Conservation (phyloP, 1,140 invertebrate genomes). For the Pseudomyrmex flavicornis region DNA sequence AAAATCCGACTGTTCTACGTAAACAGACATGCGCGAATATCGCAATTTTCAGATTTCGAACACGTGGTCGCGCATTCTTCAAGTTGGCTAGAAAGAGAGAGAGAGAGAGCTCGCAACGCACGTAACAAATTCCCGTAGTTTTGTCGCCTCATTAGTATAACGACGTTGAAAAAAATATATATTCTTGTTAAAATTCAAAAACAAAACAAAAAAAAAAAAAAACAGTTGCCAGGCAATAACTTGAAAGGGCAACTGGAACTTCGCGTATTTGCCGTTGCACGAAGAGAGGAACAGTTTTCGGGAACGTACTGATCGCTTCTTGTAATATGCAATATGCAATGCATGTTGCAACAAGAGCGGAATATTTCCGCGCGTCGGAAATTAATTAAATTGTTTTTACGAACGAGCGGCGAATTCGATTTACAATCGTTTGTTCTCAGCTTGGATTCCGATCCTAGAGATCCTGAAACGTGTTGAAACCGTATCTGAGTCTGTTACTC, state of each 20-base stretch:
- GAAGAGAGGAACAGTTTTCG: too few relatives aligned
- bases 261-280: too few relatives aligned
- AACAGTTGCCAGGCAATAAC: too few relatives aligned
- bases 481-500: conserved; percentile 7
- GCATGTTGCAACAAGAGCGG: neutral
- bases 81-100: conserved; percentile 29
- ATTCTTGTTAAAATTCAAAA: too few relatives aligned
- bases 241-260: too few relatives aligned
- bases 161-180: too few relatives aligned
- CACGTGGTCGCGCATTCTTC: neutral
- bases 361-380: neutral
- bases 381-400: conserved; percentile 4
- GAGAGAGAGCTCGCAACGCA: conserved; percentile 60
- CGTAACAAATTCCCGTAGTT: too few relatives aligned
- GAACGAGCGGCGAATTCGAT: conserved; percentile 41
- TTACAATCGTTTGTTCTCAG: conserved; percentile 28
- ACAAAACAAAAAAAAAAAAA: too few relatives aligned
- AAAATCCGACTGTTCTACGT: conserved; percentile 50
- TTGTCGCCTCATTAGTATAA: too few relatives aligned
- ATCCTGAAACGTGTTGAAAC: conserved; percentile 14
- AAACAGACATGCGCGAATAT: conserved; percentile 34
- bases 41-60: conserved; percentile 6
- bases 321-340: too few relatives aligned
- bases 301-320: too few relatives aligned
- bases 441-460: conserved; percentile 1